phyloP scores from a whole-genome alignment of 2,888 invertebrate genomes.

The Achlya flavicornis region DNA sequence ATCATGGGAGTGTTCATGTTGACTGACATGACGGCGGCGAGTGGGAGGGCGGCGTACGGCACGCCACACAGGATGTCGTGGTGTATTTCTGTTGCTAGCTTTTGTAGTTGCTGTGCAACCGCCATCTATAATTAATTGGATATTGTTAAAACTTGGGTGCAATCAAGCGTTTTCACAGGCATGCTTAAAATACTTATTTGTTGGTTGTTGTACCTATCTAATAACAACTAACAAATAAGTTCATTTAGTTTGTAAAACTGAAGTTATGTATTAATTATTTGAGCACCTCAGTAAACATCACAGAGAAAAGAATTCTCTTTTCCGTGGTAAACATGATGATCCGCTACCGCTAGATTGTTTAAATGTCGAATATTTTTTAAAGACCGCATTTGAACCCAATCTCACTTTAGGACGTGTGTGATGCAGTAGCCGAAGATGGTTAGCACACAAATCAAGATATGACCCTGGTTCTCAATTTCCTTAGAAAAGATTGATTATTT shows the following conservation, averaged over 20 bases:
- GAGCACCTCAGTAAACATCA: too few relatives aligned
- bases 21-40: slow-evolving; percentile 93
- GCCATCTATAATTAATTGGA: slow-evolving; percentile 56
- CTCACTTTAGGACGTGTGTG: background rate
- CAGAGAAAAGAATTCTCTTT: too few relatives aligned
- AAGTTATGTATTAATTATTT: too few relatives aligned
- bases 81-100: slow-evolving; percentile 55
- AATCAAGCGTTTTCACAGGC: too few relatives aligned
- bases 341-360: too few relatives aligned
- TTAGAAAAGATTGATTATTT: too few relatives aligned
- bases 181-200: too few relatives aligned
- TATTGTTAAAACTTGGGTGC: background rate
- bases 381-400: background rate
- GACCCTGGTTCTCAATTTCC: background rate
- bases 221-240: too few relatives aligned
- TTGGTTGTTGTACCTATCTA: too few relatives aligned
- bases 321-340: too few relatives aligned
- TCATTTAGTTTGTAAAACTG: too few relatives aligned
- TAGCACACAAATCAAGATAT: background rate
- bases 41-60: slow-evolving; percentile 97
- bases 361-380: too few relatives aligned
- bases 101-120: slow-evolving; percentile 60
- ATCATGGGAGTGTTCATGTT: slow-evolving; percentile 92
- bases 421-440: background rate
- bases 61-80: slow-evolving; percentile 95